Conservation (phyloP, 2,888 invertebrate genomes). For the Miltochrista miniata region DNA sequence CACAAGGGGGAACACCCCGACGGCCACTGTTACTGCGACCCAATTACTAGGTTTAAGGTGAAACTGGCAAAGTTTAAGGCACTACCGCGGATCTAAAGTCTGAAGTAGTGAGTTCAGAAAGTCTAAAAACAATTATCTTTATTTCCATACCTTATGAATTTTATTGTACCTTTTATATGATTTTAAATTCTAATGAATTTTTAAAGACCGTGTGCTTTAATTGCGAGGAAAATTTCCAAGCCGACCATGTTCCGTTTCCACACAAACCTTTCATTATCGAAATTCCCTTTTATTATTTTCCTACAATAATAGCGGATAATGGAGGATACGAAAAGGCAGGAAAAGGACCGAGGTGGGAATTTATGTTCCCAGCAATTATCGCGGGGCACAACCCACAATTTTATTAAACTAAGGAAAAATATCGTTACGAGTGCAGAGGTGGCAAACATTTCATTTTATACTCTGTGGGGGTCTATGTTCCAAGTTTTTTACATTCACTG, state of each 20-base stretch:
- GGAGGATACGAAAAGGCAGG: not conserved
- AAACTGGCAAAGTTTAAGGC: too few relatives aligned
- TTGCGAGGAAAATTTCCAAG: not conserved
- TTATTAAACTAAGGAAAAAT: constrained; percentile 37
- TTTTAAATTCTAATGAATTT: not conserved
- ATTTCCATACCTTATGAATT: too few relatives aligned
- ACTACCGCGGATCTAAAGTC: too few relatives aligned
- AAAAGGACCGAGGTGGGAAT: constrained; percentile 21
- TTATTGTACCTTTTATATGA: too few relatives aligned
- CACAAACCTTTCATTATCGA: constrained; percentile 18
- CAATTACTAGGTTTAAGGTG: too few relatives aligned
- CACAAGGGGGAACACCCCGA: too few relatives aligned
- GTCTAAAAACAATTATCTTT: too few relatives aligned
- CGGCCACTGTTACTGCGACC: too few relatives aligned
- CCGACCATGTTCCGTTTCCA: not conserved
- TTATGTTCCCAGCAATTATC: constrained; percentile 35
- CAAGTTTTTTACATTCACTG: constrained; percentile 6
- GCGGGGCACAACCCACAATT: constrained; percentile 28
- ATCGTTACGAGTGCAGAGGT: constrained; percentile 13
- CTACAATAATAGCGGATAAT: constrained; percentile 19
- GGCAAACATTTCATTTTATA: constrained; percentile 17
- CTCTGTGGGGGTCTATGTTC: constrained; percentile 3
- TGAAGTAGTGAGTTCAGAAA: too few relatives aligned
- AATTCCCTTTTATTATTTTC: constrained; percentile 16
- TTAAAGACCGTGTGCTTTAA: not conserved